Percentiles rank a stretch among this genome's conserved stretches.
Conservation (phyloP, 2,113 vertebrate genomes). For the Solea senegalensis region DNA sequence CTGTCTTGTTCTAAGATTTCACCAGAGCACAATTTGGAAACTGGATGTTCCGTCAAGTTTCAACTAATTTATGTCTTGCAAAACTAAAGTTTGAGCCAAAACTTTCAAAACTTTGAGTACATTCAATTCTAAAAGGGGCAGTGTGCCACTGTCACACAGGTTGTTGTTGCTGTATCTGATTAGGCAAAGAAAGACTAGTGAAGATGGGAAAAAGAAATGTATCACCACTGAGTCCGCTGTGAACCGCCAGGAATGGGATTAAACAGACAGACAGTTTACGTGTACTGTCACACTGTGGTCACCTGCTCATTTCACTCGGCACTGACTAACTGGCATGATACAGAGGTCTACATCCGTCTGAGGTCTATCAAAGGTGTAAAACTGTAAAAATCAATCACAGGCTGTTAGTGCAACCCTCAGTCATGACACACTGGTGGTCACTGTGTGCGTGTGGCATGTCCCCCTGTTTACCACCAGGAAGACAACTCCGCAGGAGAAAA, state of each 20-base stretch:
- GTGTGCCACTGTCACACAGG: neutral
- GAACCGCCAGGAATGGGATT: conserved; percentile 8
- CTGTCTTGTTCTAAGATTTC: neutral
- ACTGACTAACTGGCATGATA: conserved; percentile 12
- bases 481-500: conserved; percentile 26
- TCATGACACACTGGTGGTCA: conserved; percentile 43
- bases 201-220: conserved; percentile 14
- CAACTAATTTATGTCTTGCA: neutral
- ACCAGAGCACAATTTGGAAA: neutral
- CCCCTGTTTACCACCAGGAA: conserved; percentile 51
- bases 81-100: neutral
- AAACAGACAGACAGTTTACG: conserved; percentile 8
- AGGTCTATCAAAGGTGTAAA: neutral
- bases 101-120: neutral
- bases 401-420: neutral
- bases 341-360: neutral
- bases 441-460: conserved; percentile 23
- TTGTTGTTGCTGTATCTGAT: neutral
- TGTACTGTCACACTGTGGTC: conserved; percentile 19
- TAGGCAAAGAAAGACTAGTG: neutral
- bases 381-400: neutral
- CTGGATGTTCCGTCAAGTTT: neutral
- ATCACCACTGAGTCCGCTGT: conserved; percentile 23
- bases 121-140: neutral
- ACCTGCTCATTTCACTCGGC: conserved; percentile 42